Evolutionary conservation across 1,140 invertebrate species (phyloP).

Genomic region (Rhagoletis zephyria): DNA sequence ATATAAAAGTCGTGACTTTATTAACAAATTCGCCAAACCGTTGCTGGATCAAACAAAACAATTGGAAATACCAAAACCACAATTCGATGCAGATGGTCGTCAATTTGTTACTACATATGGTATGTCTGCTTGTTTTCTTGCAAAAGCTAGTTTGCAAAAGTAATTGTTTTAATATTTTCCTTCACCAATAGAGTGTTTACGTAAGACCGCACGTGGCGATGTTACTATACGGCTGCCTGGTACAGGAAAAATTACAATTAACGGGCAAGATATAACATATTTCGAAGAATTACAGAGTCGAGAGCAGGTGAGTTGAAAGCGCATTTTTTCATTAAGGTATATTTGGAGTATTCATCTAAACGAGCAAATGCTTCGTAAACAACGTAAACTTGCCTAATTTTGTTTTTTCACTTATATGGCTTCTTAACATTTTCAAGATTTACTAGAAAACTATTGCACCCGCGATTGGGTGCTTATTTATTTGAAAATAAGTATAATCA

Average conservation of each 20-base stretch:
- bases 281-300: constrained; percentile 81
- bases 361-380: too few species aligned
- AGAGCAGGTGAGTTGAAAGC: constrained; percentile 80
- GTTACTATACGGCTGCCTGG: constrained; percentile 83
- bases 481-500: too few species aligned
- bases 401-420: too few species aligned
- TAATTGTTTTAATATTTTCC: constrained; percentile 50
- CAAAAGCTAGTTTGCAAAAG: not conserved
- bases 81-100: constrained; percentile 79
- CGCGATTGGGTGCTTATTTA: too few species aligned
- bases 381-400: too few species aligned
- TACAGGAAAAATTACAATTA: constrained; percentile 86
- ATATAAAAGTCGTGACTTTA: constrained; percentile 79
- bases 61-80: constrained; percentile 77
- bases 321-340: too few species aligned
- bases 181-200: constrained; percentile 78
- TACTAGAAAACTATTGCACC: too few species aligned
- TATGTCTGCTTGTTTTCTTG: constrained; percentile 59
- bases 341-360: too few species aligned
- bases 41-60: constrained; percentile 76
- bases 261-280: constrained; percentile 85
- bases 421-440: too few species aligned
- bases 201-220: constrained; percentile 81
- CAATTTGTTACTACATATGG: constrained; percentile 81
- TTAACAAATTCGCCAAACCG: constrained; percentile 80